Evolutionary conservation across 2,113 vertebrate genomes (phyloP).

Genomic region (Cyprinus carpio): DNA sequence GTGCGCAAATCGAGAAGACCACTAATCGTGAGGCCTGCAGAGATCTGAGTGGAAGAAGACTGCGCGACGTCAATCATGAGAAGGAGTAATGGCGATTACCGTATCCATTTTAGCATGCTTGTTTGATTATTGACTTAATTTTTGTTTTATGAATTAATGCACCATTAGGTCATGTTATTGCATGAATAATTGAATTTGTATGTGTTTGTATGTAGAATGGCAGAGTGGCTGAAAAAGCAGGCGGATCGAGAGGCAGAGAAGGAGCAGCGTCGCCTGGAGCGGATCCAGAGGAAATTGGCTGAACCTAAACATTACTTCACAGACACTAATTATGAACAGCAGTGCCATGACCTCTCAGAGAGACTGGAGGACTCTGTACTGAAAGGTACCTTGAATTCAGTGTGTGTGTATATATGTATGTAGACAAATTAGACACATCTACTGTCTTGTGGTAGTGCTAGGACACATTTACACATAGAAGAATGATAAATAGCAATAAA

Average conservation of each 20-base stretch:
- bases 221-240: slow-evolving; percentile 94
- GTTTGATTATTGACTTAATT: too few relatives aligned
- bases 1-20: slow-evolving; percentile 98
- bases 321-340: slow-evolving; percentile 82
- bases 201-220: slow-evolving; percentile 80
- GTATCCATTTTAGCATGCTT: too few relatives aligned
- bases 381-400: slow-evolving; percentile 76
- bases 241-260: slow-evolving; percentile 90
- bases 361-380: slow-evolving; percentile 91
- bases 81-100: slow-evolving; percentile 83
- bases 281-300: slow-evolving; percentile 85
- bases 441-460: neutral
- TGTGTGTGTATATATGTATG: neutral
- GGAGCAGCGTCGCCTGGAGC: slow-evolving; percentile 87
- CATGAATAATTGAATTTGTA: neutral
- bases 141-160: too few relatives aligned
- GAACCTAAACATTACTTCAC: slow-evolving; percentile 86
- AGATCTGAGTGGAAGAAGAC: slow-evolving; percentile 91
- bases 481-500: neutral
- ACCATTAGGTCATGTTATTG: neutral
- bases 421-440: neutral
- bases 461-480: neutral
- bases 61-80: slow-evolving; percentile 95
- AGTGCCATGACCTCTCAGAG: slow-evolving; percentile 91
- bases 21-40: slow-evolving; percentile 95